Evolutionary conservation across 2,797 vertebrate species (phyloP).

Genomic region (Hafferia zeledoni): DNA sequence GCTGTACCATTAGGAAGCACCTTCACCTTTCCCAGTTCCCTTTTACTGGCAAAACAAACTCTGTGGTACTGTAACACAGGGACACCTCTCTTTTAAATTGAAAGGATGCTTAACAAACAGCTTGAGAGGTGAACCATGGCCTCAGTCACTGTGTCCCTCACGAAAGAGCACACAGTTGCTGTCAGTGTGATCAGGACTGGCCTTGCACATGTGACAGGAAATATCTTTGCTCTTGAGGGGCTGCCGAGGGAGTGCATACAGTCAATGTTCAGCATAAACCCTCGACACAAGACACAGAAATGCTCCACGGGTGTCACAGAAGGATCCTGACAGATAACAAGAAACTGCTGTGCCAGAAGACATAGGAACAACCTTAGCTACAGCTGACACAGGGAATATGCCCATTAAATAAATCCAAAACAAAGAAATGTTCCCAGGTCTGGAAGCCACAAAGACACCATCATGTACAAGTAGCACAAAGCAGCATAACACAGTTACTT

Average conservation of each 20-base stretch:
- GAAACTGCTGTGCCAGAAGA: background rate
- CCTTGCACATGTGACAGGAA: background rate
- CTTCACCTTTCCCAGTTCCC: background rate
- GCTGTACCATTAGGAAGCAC: background rate
- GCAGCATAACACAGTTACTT: background rate
- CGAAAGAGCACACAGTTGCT: background rate
- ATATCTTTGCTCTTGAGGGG: background rate
- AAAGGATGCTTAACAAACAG: background rate
- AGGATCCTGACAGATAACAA: background rate
- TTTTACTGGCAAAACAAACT: background rate
- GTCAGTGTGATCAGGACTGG: background rate
- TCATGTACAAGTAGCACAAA: background rate
- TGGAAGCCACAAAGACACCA: background rate
- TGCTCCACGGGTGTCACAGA: background rate
- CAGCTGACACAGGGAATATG: background rate
- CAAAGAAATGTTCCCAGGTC: background rate
- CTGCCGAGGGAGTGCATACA: background rate
- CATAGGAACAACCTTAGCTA: background rate
- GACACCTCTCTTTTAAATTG: background rate
- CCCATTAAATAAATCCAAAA: slow-evolving; percentile 2
- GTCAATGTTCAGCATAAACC: background rate
- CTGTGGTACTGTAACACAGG: background rate
- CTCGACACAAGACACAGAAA: background rate
- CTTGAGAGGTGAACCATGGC: background rate
- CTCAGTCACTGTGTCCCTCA: background rate